A percentile compares a stretch with the other conserved stretches of the same genome.
Evolutionary conservation across 1,140 invertebrate species (phyloP).

Genomic region (Eupristina koningsbergeri): DNA sequence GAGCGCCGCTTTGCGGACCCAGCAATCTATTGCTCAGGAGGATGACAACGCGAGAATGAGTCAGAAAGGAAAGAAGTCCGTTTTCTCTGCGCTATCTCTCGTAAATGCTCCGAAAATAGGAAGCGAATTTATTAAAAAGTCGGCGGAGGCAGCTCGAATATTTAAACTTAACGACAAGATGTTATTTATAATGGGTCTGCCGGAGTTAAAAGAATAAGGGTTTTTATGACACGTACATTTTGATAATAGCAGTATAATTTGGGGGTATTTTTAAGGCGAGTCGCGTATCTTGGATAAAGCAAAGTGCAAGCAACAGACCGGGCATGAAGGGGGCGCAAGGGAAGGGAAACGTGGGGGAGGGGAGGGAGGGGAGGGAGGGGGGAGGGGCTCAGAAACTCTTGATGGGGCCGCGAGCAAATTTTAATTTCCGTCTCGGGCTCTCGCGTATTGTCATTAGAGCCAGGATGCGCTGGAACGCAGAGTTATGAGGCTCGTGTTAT

Average conservation of each 20-base stretch:
- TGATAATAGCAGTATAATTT: constrained; percentile 29
- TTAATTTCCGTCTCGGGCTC: constrained; percentile 59
- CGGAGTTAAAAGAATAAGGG: neutral
- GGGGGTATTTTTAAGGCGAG: constrained; percentile 27
- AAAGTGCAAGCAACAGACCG: too few species aligned
- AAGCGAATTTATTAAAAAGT: neutral
- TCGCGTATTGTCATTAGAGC: constrained; percentile 62
- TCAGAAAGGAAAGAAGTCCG: too few species aligned
- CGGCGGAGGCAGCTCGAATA: neutral
- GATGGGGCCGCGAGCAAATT: constrained; percentile 58
- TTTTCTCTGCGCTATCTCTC: neutral
- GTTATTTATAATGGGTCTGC: neutral
- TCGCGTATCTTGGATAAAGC: constrained; percentile 40
- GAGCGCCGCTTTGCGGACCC: too few species aligned
- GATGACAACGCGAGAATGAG: too few species aligned
- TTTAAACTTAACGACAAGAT: neutral
- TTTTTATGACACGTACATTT: constrained; percentile 28
- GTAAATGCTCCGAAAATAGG: neutral
- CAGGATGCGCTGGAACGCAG: constrained; percentile 55
- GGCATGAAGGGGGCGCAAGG: too few species aligned
- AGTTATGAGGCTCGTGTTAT: constrained; percentile 63
- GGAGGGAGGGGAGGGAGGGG: too few species aligned
- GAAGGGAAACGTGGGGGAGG: too few species aligned
- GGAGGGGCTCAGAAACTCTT: constrained; percentile 28
- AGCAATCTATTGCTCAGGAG: too few species aligned